These are phyloP conservation scores for Agrypnia vestita DNA, from an alignment of 1,140 invertebrate species.

Conservation along the genomic window DNA sequence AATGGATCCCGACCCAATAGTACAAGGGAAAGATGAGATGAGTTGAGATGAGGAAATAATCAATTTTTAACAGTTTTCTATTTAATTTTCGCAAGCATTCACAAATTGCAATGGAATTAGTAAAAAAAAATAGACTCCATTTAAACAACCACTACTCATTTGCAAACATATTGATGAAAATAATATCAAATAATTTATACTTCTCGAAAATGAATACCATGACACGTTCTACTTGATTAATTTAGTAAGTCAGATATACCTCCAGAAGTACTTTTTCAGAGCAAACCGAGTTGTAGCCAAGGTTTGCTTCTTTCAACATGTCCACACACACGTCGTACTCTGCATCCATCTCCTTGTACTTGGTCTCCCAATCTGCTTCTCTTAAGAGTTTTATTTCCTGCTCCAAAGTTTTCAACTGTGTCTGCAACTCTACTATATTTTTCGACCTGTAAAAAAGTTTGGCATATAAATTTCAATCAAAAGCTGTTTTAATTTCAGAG, in stretches of 20 bases:
- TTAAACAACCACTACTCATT: neutral
- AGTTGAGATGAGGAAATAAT: no score
- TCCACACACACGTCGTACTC: constrained; percentile 49
- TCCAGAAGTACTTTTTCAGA: constrained; percentile 45
- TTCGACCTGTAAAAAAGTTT: constrained; percentile 6
- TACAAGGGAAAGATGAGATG: no score
- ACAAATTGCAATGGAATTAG: no score
- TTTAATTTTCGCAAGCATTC: no score
- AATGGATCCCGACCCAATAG: no score
- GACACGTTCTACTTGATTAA: neutral
- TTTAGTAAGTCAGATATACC: constrained; percentile 40
- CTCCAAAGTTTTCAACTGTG: constrained; percentile 19
- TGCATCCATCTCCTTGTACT: constrained; percentile 62
- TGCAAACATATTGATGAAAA: neutral
- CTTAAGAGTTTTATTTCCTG: constrained; percentile 9
- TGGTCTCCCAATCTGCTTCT: constrained; percentile 52
- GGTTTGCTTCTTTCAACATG: constrained; percentile 28
- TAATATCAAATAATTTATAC: neutral
- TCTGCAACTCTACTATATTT: constrained; percentile 1
- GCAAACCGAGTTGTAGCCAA: constrained; percentile 32
- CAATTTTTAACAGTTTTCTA: no score
- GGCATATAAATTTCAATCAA: no score
- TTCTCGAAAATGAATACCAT: neutral
- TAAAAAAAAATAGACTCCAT: no score
- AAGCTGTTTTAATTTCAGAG: no score